These are phyloP conservation scores for Cosmia pyralina DNA, from an alignment of 2,888 invertebrate species.

Conservation along the genomic window DNA sequence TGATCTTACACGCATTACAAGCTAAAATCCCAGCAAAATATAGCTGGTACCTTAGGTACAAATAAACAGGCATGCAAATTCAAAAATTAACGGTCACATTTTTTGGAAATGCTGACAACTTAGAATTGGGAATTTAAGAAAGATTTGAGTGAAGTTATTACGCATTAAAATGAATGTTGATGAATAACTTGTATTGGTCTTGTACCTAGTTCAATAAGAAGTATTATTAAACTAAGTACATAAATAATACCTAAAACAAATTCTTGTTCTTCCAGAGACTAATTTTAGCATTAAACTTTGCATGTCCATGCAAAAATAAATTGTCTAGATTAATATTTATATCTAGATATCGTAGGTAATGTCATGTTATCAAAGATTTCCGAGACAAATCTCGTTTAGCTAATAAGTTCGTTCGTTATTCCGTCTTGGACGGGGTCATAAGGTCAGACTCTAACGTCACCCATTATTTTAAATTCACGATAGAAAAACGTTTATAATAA, in stretches of 20 bases:
- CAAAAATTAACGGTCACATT: neutral
- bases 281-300: constrained; percentile 12
- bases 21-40: neutral
- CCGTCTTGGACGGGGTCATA: constrained; percentile 74
- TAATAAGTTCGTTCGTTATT: constrained; percentile 64
- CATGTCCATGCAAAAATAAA: constrained; percentile 37
- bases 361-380: constrained; percentile 52
- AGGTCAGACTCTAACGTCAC: constrained; percentile 76
- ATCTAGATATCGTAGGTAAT: constrained; percentile 35
- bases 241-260: neutral
- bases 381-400: constrained; percentile 60
- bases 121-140: neutral
- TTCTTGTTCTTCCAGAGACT: neutral
- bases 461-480: constrained; percentile 70
- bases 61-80: too few relatives aligned
- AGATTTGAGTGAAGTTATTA: neutral
- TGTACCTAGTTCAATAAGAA: too few relatives aligned
- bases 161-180: neutral
- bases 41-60: too few relatives aligned
- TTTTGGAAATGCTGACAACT: neutral
- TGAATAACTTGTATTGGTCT: neutral
- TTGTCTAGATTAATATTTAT: constrained; percentile 49
- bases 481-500: constrained; percentile 60
- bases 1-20: constrained; percentile 5
- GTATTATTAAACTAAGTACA: neutral